Base-by-base conservation (phyloP, 2,113 vertebrate species). In the Lethenteron camtschaticum region DNA sequence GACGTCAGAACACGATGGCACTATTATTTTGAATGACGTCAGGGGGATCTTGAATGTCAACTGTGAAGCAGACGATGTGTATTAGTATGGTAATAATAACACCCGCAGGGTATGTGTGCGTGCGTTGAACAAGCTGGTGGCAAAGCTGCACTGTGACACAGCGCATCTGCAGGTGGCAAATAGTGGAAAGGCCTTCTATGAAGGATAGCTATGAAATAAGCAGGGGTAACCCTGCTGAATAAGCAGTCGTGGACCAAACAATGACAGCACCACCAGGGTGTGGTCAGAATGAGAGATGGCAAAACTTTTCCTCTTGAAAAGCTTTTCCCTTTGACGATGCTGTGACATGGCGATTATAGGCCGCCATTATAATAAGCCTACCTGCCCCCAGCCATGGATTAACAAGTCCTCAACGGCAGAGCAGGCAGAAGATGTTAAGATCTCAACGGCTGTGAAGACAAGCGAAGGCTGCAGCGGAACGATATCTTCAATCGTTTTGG, bases 191-290 rank as follows among this genome's bases (percentile, higher is more conserved):
- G 16, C 59, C 59, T 63, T 63, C 59, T 14, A 8, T 63, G 59
- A 63, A 63, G 8, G 59, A 14, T 63, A 63, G 59, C 59, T 63
- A 14, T 63, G 59, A 63, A 63, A 63, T 63, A 63, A 63, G 59
- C 59, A 63, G 59, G 59, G 59, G 13, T 63, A 63, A 63, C 59
- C 3, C 3, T 63, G 59, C 13, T 63, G 59, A 63, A 63, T 63
- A 63, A 63, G 59, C 59, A 63, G 59, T 18, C 16, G 59, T 63
- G 4, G 59, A 63, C 59, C 59, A 63, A 63, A 18, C 59, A 63
- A 18, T 8, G 59, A 18, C 59, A 63, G 8, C 59, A 63, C 59
- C 59, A 63, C 16, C 7, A 63, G 59, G 16, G 16, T 63, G 16
- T 63, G 59, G 13, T 14, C 13, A 63, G 24, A 41, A 41, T 41